Base-by-base conservation (phyloP, 92 coral and sea anemone species). In the Pocillopora grandis region DNA sequence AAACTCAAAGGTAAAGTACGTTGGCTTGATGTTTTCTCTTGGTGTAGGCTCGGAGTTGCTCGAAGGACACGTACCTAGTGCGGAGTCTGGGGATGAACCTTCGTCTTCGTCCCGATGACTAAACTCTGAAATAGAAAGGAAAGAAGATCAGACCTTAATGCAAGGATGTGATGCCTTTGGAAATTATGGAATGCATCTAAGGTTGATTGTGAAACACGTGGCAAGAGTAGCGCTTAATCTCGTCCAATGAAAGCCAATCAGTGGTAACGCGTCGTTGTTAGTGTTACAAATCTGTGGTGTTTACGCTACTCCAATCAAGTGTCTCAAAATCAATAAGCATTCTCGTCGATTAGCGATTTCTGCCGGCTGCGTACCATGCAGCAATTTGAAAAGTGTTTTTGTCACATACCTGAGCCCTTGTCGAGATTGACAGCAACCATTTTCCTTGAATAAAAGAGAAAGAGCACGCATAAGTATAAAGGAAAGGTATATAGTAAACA, bases 31-130 rank as follows among this genome's bases (percentile, higher is more conserved):
- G 89, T 67, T 84, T 72, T 94, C 95, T 86, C 89, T 93, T 80
- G 85, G 77, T 90, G 95, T 87, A 87, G 98, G 95, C 92, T 94
- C 98, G 83, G 98, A 94, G 85, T 89, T 94, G 91, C 93, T 89
- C 87, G 98, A 92, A 79, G 97, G 89, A 78, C 93, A 94, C 98
- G 95, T 94, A 94, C 98, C 98, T 94, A 94, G 91, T 72, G 98
- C 98, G 80, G 98, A 94, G 98, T 94, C 98, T 87, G 98, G 98
- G 90, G 98, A 94, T 63, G 98, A 94, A 76, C 95, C 98, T 72
- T 94, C 98, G 84, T 94, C 98, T 78, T 94, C 98, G 85, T 94
- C 98, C 74, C 91, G 85, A 76, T 92, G 88, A 75, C 90, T 90
- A 71, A 86, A 90, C 92, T 86, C 92, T 90, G 83, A 71, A 80